A percentile compares a stretch with the other conserved stretches of the same genome.
Evolutionary conservation across 1,140 invertebrate species (phyloP).

Genomic region (Aleiodes sp.): DNA sequence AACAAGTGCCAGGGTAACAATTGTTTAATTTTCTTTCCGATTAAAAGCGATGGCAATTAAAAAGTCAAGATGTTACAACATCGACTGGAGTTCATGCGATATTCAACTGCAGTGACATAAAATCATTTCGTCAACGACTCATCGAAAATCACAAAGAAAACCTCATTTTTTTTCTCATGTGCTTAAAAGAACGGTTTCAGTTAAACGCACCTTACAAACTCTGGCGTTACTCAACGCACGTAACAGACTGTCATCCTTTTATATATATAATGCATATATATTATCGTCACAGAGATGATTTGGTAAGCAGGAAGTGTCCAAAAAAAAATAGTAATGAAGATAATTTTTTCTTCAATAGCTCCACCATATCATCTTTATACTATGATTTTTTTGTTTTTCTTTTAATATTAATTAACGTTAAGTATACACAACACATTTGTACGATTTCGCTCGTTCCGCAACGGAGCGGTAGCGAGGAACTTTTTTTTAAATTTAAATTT

Average conservation of each 20-base stretch:
- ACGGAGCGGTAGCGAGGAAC: constrained; percentile 48
- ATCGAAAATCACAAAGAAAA: constrained; percentile 6
- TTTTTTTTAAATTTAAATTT: neutral
- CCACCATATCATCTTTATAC: constrained; percentile 11
- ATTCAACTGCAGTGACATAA: constrained; percentile 7
- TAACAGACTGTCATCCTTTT: neutral
- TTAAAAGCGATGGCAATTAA: neutral
- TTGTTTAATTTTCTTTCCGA: constrained; percentile 32
- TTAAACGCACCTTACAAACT: constrained; percentile 1
- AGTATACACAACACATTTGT: constrained; percentile 67
- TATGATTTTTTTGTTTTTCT: neutral
- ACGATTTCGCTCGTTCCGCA: constrained; percentile 60
- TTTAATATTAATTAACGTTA: constrained; percentile 64
- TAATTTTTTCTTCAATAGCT: neutral
- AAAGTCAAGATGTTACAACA: neutral
- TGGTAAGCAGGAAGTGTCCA: neutral
- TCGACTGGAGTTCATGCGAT: neutral
- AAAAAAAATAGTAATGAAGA: neutral
- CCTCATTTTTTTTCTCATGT: neutral
- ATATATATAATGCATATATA: constrained; percentile 4
- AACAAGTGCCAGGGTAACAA: too few relatives aligned
- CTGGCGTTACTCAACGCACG: neutral
- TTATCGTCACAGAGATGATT: constrained; percentile 7
- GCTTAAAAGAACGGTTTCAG: neutral
- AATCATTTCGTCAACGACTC: constrained; percentile 5